phyloP scores from a whole-genome alignment of 2,888 invertebrate genomes.

The Lordiphosa fenestrarum region DNA sequence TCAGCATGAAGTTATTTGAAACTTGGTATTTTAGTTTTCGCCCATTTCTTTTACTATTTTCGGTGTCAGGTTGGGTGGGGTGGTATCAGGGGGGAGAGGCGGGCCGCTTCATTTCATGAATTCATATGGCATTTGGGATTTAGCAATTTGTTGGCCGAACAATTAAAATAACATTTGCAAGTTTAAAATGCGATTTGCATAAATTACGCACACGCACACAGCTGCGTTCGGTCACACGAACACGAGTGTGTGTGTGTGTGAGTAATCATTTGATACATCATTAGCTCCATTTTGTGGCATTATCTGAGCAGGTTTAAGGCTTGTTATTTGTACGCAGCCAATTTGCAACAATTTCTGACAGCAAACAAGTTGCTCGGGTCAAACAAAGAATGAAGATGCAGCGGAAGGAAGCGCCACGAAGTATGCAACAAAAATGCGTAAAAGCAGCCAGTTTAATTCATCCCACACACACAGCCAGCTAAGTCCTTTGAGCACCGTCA shows the following conservation, averaged over 20 bases:
- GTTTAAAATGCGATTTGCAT: slow-evolving; percentile 47
- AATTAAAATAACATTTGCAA: slow-evolving; percentile 59
- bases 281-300: slow-evolving; percentile 39
- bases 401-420: slow-evolving; percentile 17
- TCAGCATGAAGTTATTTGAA: too few relatives aligned
- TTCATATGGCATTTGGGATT: slow-evolving; percentile 10
- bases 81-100: too few relatives aligned
- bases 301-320: slow-evolving; percentile 41
- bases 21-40: too few relatives aligned
- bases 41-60: too few relatives aligned
- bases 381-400: neutral
- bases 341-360: slow-evolving; percentile 38
- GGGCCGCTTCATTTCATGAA: too few relatives aligned
- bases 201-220: slow-evolving; percentile 30
- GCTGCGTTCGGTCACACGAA: slow-evolving; percentile 30
- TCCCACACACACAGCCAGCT: slow-evolving; percentile 5
- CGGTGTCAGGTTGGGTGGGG: too few relatives aligned
- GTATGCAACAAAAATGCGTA: slow-evolving; percentile 47
- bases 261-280: slow-evolving; percentile 21
- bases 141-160: slow-evolving; percentile 29
- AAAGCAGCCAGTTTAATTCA: slow-evolving; percentile 14
- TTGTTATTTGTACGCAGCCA: slow-evolving; percentile 35
- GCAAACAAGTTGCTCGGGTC: slow-evolving; percentile 25
- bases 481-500: slow-evolving; percentile 23
- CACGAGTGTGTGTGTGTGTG: slow-evolving; percentile 1